A percentile compares a stretch with the other conserved stretches of the same genome.
Evolutionary conservation across 2,888 invertebrate species (phyloP).

Genomic region (Crocallis elinguaria): DNA sequence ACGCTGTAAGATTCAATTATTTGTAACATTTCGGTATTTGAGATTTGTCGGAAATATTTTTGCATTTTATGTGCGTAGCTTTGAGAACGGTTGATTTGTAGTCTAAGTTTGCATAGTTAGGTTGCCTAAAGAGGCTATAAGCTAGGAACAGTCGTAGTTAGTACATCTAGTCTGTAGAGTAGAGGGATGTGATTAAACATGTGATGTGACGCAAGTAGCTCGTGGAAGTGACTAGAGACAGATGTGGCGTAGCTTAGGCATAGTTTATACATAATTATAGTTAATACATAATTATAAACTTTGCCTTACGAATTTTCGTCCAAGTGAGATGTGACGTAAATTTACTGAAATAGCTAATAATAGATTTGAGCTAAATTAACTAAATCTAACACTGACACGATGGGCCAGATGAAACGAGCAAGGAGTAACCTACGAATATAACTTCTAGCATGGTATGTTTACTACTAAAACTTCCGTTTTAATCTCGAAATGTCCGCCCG

Average conservation of each 20-base stretch:
- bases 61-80: constrained; percentile 14
- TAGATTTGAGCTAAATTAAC: background rate
- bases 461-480: no score
- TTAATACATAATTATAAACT: constrained; percentile 2
- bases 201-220: constrained; percentile 27
- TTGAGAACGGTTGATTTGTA: constrained; percentile 3
- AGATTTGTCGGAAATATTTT: constrained; percentile 17
- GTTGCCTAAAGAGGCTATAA: constrained; percentile 18
- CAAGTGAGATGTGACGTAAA: constrained; percentile 23
- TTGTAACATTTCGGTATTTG: background rate
- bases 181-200: constrained; percentile 27
- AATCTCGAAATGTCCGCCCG: no score
- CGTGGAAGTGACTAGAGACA: constrained; percentile 23
- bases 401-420: background rate
- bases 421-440: no score
- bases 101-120: constrained; percentile 19
- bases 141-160: constrained; percentile 8
- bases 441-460: no score
- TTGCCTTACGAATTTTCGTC: constrained; percentile 19
- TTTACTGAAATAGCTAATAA: constrained; percentile 1
- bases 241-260: constrained; percentile 15
- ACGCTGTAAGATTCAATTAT: constrained; percentile 3
- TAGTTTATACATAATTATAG: no score
- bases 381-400: background rate
- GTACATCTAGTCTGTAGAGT: constrained; percentile 11